phyloP scores from a whole-genome alignment of 2,113 vertebrate species.

The Ia io region DNA sequence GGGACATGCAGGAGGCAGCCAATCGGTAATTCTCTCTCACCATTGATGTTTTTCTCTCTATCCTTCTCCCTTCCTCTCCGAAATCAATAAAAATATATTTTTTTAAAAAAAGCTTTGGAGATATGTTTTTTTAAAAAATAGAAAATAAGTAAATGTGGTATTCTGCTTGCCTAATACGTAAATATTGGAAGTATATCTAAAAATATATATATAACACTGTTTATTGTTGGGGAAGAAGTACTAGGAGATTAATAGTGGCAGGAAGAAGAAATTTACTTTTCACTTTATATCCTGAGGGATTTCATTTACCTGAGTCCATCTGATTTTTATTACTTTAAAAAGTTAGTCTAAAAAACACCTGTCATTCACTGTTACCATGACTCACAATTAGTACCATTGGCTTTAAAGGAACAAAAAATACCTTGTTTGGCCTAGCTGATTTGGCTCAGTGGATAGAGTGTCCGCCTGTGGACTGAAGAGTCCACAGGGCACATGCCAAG shows the following conservation, averaged over 20 bases:
- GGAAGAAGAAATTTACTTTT: not conserved
- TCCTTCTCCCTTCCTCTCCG: too few species aligned
- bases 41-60: too few species aligned
- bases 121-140: too few species aligned
- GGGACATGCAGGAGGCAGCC: too few species aligned
- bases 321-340: constrained; percentile 22
- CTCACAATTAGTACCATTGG: not conserved
- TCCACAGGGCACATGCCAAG: too few species aligned
- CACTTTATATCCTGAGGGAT: not conserved
- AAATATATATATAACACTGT: not conserved
- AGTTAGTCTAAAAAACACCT: not conserved
- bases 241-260: not conserved
- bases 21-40: too few species aligned
- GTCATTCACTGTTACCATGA: not conserved
- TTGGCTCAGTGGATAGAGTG: too few species aligned
- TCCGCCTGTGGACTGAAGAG: too few species aligned
- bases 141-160: not conserved
- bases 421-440: too few species aligned
- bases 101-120: too few species aligned
- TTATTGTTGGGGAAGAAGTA: not conserved
- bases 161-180: not conserved
- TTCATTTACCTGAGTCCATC: not conserved
- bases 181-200: not conserved
- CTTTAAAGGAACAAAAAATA: not conserved
- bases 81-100: too few species aligned